Base-by-base conservation (phyloP, 2,888 invertebrate genomes). In the Melinopterus prodromus region DNA sequence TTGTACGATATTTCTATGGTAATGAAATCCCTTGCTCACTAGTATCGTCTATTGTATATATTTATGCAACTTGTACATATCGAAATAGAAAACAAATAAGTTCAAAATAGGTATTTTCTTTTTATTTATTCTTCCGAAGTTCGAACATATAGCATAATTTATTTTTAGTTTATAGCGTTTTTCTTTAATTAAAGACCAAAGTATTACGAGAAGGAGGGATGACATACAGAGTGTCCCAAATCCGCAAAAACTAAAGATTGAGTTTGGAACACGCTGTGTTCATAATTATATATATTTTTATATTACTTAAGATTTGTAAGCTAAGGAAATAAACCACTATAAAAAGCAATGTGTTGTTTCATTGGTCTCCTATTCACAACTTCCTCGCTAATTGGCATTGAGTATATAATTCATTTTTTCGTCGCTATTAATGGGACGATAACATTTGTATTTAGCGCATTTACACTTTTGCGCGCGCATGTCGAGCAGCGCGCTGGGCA, bases 281-380 rank as follows among this genome's bases (percentile, higher is more conserved):
- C 12, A 53, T 53, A 53, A 6, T 76, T 81, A 79, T 53, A 78
- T 78, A 78, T 80, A 77, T 81, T 81, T 78, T 80, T 78, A 79
- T 78, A 78, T 75, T 72, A 78, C 38, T 15, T 16, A 38, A 53
- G 69, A 72, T 37, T 78, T 78, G 69, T 78, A 78, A 70, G 69
- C 36, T 78, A 75, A 16, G 71, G 75, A 78, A 70, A 79, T 80
- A 79, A 77, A 81, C 70, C 79, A 82, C 80, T 80, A 81, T 80
- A 82, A 77, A 79, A 77, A 75, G 79, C 80, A 79, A 80, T 80
- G 78, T 81, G 76, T 77, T 77, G 81, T 75, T 76, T 78, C 36
- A n/a, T 12, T 81, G 69, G 78, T 80, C 78, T 76, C 36, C 70
- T 35, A 36, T 14, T 15, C 0, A 53, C 53, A 53, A 53, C 9